Base-by-base conservation (phyloP, 1,140 invertebrate genomes). In the Brachionus rubens region DNA sequence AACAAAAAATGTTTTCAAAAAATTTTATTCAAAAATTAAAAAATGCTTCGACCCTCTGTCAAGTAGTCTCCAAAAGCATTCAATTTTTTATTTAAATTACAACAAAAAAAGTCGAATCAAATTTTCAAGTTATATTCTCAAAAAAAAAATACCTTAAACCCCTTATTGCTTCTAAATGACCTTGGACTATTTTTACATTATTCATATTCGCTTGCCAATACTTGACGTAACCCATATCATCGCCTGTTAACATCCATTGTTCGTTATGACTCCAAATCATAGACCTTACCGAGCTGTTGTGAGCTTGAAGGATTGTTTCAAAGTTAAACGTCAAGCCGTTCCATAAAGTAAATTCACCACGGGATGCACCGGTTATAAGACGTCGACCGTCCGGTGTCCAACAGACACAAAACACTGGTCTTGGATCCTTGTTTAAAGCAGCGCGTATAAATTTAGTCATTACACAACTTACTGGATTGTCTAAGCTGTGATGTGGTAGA, bases 151-250 rank as follows among this genome's bases (percentile, higher is more conserved):
- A 96, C 92, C 92, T 94, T 87, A 99, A 91, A 86, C 94, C 96
- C 84, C 97, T 89, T 80, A 99, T 91, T 77, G 97, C 91, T 88
- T 99, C 97, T 89, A 99, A 98, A 86, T 99, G 97, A 36, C 95
- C 97, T 87, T 98, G 96, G 88, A 96, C 99, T 94, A 99, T 98
- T 89, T 99, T 98, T 19, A 99, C 97, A 87, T 99, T 99, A 87
- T 99, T 99, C 96, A 99, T 99, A 86, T 99, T 99, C 79, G 94
- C 95, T 88, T 99, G 97, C 97, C 97, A 99, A 87, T 99, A 99
- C 82, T 99, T 99, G 48, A 99, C 93, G 83, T 93, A 99, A 36
- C 97, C 97, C 52, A 91, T 90, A 83, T 99, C 94, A 86, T 99
- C 97, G 10, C 93, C 97, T 0, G 96, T 99, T 47, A 99, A 91